phyloP scores from a whole-genome alignment of 2,888 invertebrate genomes.

The Harpalus rufipes region DNA sequence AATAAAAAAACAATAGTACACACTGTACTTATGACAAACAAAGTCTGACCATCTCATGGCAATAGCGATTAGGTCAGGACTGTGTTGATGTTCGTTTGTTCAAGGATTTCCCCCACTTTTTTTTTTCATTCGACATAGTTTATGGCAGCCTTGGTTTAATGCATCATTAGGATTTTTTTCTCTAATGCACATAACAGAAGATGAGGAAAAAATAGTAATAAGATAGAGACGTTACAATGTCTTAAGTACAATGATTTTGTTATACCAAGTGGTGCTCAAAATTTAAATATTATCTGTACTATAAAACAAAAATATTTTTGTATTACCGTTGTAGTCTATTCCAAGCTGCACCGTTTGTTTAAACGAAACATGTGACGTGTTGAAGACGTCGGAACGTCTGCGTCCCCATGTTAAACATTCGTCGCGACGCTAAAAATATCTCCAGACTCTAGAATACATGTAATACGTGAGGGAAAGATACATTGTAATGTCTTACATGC shows the following conservation, averaged over 20 bases:
- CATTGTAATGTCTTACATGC: too few species aligned
- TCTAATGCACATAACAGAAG: not conserved
- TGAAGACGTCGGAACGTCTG: slow-evolving; percentile 11
- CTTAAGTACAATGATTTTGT: too few species aligned
- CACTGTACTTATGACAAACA: not conserved
- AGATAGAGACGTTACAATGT: too few species aligned
- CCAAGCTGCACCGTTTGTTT: not conserved
- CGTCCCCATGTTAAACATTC: not conserved
- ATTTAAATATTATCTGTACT: too few species aligned
- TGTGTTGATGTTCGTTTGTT: slow-evolving; percentile 42
- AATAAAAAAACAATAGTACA: not conserved
- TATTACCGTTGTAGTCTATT: not conserved
- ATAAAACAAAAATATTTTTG: too few species aligned
- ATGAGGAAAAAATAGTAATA: not conserved
- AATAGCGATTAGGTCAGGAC: slow-evolving; percentile 61
- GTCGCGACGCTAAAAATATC: slow-evolving; percentile 14
- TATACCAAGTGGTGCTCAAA: too few species aligned
- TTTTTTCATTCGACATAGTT: not conserved
- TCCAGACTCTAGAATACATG: not conserved
- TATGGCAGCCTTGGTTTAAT: not conserved
- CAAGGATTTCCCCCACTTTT: slow-evolving; percentile 29
- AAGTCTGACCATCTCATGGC: not conserved
- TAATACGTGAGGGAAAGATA: too few species aligned
- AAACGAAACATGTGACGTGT: not conserved
- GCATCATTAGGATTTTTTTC: not conserved